Evolutionary conservation across 1,140 invertebrate species (phyloP), one percentile per base, ranked within the genome.

Genomic region (Archivesica marissinica): DNA sequence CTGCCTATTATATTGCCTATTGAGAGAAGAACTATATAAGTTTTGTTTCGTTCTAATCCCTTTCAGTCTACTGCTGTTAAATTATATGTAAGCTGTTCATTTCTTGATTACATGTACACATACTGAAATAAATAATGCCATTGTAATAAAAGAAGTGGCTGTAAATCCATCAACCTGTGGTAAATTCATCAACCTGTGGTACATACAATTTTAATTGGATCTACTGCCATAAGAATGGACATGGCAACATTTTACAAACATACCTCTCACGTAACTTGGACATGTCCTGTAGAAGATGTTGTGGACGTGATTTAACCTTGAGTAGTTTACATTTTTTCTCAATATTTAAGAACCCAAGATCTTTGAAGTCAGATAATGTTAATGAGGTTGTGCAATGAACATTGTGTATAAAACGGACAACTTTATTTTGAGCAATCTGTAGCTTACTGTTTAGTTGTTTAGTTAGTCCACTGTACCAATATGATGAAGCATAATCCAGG

Each of bases 321-420:
- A 35, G 66, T 35, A 28, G 17, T 25, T 38, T 30, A 41, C 66
- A 72, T 38, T 38, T 72, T 72, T 72, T 17, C 25, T 72, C 66
- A 39, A 72, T 17, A 41, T 72, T 72, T 33, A 72, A 28, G n/a
- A 72, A 72, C 33, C 66, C 66, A 44, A 72, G 66, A 3, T 72
- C 66, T 38, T 64, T 35, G 15, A 64, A 64, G 25, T n/a, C n/a
- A 15, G 15, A n/a, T 28, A 28, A 25, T 23, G 15, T 35, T 30
- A 64, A 35, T n/a, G 59, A 64, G n/a, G 59, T 64, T 23, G 20
- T 64, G 30, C 3, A 64, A 28, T 72, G 25, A 41, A 41, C 23
- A 39, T 17, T 72, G 17, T 72, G 23, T 38, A 35, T 72, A 20
- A 35, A 72, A 30, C 33, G 17, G 28, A 72, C 25, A 23, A 72